Percentiles rank a stretch among this genome's conserved stretches.
Conservation (phyloP, 2,888 invertebrate species). For the Drosophila seclusa region DNA sequence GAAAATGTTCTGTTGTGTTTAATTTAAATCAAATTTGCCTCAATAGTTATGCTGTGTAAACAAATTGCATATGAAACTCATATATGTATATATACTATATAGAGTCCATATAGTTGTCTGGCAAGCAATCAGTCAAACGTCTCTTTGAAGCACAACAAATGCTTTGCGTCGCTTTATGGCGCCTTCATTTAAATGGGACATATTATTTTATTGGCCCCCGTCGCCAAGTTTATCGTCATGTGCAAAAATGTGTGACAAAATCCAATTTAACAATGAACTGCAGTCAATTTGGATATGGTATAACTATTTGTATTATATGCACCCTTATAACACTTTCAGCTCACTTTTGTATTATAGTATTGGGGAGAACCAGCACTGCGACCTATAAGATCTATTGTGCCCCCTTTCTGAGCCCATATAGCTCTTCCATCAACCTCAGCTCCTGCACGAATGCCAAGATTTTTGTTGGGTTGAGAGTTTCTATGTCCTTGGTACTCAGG, state of each 20-base stretch:
- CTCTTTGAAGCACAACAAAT: constrained; percentile 19
- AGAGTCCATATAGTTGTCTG: constrained; percentile 25
- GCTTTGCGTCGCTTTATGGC: constrained; percentile 39
- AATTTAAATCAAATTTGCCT: constrained; percentile 68
- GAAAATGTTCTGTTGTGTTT: constrained; percentile 50
- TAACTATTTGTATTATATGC: neutral
- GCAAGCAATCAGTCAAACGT: constrained; percentile 34
- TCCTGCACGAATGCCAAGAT: too few relatives aligned
- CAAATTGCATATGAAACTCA: constrained; percentile 44
- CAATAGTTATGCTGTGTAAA: constrained; percentile 66
- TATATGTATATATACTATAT: constrained; percentile 11
- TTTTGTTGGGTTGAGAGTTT: too few relatives aligned
- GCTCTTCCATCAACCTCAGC: too few relatives aligned
- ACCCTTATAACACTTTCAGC: neutral
- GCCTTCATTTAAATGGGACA: constrained; percentile 35
- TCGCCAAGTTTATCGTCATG: constrained; percentile 22
- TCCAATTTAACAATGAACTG: constrained; percentile 23
- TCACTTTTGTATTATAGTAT: neutral
- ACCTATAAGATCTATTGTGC: too few relatives aligned
- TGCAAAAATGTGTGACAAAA: constrained; percentile 41
- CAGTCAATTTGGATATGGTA: constrained; percentile 6
- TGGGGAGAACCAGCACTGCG: too few relatives aligned
- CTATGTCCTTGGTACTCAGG: too few relatives aligned
- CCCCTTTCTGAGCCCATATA: too few relatives aligned
- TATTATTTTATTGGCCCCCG: constrained; percentile 38